Conservation (phyloP, 2,888 invertebrate genomes). For the Dimorphilus gyrociliatus region DNA sequence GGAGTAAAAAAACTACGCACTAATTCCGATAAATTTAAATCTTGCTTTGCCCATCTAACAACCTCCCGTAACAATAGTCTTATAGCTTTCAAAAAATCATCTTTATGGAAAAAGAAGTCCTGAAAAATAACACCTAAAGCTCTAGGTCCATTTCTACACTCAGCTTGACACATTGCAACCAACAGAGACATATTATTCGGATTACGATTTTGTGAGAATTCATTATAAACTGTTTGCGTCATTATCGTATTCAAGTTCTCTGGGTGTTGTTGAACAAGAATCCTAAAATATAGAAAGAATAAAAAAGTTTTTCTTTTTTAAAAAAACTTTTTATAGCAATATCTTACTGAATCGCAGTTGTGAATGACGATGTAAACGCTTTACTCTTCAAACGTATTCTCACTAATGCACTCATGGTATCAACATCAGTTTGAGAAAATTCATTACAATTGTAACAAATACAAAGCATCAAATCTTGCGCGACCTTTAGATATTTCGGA, state of each 20-base stretch:
- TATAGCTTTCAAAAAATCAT: slow-evolving; percentile 73
- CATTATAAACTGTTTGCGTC: slow-evolving; percentile 83
- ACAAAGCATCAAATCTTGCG: slow-evolving; percentile 75
- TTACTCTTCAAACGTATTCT: slow-evolving; percentile 85
- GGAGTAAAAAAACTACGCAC: slow-evolving; percentile 56
- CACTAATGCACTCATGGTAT: slow-evolving; percentile 65
- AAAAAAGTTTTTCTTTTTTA: slow-evolving; percentile 3
- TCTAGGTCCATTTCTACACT: too few relatives aligned
- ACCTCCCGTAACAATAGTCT: slow-evolving; percentile 72
- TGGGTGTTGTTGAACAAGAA: slow-evolving; percentile 66
- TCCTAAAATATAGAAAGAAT: slow-evolving; percentile 43
- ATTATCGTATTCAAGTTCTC: slow-evolving; percentile 67
- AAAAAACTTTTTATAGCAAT: slow-evolving; percentile 3
- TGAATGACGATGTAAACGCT: slow-evolving; percentile 44
- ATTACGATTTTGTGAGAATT: slow-evolving; percentile 68
- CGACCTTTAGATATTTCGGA: slow-evolving; percentile 75
- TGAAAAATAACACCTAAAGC: too few relatives aligned
- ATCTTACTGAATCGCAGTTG: background rate
- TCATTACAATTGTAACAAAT: slow-evolving; percentile 72
- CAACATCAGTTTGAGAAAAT: slow-evolving; percentile 50
- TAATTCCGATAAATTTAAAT: slow-evolving; percentile 60
- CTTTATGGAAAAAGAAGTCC: slow-evolving; percentile 57
- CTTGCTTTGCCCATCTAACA: slow-evolving; percentile 62
- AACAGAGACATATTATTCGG: slow-evolving; percentile 87
- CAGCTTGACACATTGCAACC: slow-evolving; percentile 72